These are phyloP conservation scores for Euplexia lucipara DNA, from an alignment of 2,888 invertebrate genomes.

Conservation along the genomic window DNA sequence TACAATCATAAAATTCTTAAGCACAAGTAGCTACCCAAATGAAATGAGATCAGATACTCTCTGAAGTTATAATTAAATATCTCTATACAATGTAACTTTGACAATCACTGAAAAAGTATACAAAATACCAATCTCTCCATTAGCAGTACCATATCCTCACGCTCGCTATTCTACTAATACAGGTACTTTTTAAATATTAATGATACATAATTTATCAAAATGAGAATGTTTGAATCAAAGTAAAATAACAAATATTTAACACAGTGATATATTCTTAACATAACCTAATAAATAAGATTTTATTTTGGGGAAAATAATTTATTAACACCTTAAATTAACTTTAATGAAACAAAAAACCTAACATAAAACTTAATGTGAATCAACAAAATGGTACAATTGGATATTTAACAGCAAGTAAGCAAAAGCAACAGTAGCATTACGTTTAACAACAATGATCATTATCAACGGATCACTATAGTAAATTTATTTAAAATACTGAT, in stretches of 20 bases:
- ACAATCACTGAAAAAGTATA: slow-evolving; percentile 74
- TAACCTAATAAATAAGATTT: slow-evolving; percentile 48
- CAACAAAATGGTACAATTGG: slow-evolving; percentile 67
- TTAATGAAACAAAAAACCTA: slow-evolving; percentile 60
- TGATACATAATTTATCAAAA: slow-evolving; percentile 43
- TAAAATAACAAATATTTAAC: slow-evolving; percentile 53
- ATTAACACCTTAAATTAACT: slow-evolving; percentile 51
- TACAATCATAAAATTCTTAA: slow-evolving; percentile 68
- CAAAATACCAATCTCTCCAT: slow-evolving; percentile 71
- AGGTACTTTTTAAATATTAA: slow-evolving; percentile 60
- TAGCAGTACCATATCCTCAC: slow-evolving; percentile 65
- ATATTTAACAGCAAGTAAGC: slow-evolving; percentile 84
- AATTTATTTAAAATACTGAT: slow-evolving; percentile 76
- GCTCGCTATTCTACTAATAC: slow-evolving; percentile 55
- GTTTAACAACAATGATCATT: slow-evolving; percentile 68
- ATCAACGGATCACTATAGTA: slow-evolving; percentile 61
- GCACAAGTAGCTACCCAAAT: slow-evolving; percentile 63
- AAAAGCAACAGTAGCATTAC: slow-evolving; percentile 84
- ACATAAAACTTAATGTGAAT: slow-evolving; percentile 57
- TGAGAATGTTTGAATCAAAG: slow-evolving; percentile 43
- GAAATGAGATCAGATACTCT: slow-evolving; percentile 75
- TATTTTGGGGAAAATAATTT: slow-evolving; percentile 31
- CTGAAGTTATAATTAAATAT: slow-evolving; percentile 55
- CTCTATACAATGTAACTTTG: slow-evolving; percentile 64
- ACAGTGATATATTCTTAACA: slow-evolving; percentile 50